Evolutionary conservation across 1,140 invertebrate genomes (phyloP).

Genomic region (Gerris buenoi): DNA sequence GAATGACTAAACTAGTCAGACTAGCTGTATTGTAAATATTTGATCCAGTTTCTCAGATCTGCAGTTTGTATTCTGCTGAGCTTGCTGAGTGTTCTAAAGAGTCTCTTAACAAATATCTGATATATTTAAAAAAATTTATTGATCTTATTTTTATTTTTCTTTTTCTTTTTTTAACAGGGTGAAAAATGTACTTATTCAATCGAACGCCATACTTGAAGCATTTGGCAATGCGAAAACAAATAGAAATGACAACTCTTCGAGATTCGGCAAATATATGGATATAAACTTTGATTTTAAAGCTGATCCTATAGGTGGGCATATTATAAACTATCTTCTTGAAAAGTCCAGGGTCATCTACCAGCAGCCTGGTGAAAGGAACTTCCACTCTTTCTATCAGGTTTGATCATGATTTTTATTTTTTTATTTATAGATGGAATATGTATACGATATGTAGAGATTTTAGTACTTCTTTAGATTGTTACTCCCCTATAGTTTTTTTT

Average conservation of each 20-base stretch:
- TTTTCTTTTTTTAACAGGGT: slow-evolving; percentile 49
- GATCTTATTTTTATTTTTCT: background rate
- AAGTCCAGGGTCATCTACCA: slow-evolving; percentile 89
- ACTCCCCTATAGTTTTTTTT: too few relatives aligned
- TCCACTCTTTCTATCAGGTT: slow-evolving; percentile 96
- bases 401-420: too few relatives aligned
- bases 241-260: slow-evolving; percentile 90
- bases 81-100: background rate
- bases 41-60: background rate
- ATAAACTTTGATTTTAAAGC: slow-evolving; percentile 98
- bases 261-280: slow-evolving; percentile 99
- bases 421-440: too few relatives aligned
- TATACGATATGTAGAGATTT: too few relatives aligned
- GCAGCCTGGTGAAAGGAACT: slow-evolving; percentile 86
- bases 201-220: slow-evolving; percentile 87
- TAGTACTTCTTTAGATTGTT: too few relatives aligned
- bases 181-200: slow-evolving; percentile 91
- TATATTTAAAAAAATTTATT: background rate
- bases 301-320: slow-evolving; percentile 89
- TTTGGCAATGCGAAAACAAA: slow-evolving; percentile 98
- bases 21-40: too few relatives aligned
- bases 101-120: background rate
- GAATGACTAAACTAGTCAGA: too few relatives aligned
- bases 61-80: background rate
- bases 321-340: slow-evolving; percentile 91